phyloP scores from a whole-genome alignment of 2,113 vertebrate genomes.

The Phrynosoma platyrhinos region DNA sequence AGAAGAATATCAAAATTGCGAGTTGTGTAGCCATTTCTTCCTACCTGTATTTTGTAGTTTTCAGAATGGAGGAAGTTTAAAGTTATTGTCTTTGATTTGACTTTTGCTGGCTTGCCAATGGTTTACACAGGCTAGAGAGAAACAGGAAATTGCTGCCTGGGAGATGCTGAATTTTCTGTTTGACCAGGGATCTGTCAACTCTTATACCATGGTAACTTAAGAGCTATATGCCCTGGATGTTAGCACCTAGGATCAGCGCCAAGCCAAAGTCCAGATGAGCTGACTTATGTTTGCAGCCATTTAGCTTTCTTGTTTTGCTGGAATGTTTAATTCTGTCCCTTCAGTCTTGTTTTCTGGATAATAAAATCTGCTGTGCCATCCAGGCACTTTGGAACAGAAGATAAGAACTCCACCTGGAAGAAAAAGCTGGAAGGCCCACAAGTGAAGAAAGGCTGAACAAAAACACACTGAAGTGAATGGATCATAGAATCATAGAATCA shows the following conservation, averaged over 20 bases:
- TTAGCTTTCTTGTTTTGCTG: neutral
- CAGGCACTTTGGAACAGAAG: neutral
- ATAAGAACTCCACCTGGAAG: no score
- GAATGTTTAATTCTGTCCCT: neutral
- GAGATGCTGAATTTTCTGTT: conserved; percentile 11
- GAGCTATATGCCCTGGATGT: neutral
- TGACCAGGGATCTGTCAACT: conserved; percentile 6
- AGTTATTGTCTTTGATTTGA: neutral
- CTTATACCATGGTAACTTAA: conserved; percentile 9
- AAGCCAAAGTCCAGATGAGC: neutral
- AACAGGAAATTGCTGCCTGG: conserved; percentile 7
- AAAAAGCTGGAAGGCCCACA: neutral
- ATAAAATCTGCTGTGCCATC: neutral
- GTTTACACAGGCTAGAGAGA: neutral
- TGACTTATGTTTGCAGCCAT: neutral
- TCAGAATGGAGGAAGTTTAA: neutral
- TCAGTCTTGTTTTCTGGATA: neutral
- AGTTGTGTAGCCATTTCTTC: neutral
- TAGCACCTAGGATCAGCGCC: neutral
- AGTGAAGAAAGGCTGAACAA: neutral
- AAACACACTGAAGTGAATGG: neutral
- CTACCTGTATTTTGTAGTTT: neutral
- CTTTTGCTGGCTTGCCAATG: neutral
- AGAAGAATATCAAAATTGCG: neutral
- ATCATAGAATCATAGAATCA: neutral